Conservation (phyloP, 2,113 vertebrate genomes). For the Otolemur garnettii region DNA sequence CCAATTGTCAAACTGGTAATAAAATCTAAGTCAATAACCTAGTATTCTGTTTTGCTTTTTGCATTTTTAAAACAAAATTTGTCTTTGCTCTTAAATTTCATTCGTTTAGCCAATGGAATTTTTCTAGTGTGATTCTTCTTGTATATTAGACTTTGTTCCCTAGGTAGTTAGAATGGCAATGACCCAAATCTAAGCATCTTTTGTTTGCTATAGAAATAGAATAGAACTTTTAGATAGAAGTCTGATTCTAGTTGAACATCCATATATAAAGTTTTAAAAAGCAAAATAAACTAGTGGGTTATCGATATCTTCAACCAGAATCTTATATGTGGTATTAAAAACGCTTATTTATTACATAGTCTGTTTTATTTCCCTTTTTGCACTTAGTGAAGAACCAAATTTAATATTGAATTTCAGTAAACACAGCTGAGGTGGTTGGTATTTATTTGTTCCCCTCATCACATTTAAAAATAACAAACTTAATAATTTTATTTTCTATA, state of each 20-base stretch:
- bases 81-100: background rate
- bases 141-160: background rate
- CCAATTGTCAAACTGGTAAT: background rate
- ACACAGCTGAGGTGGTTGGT: background rate
- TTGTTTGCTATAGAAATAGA: background rate
- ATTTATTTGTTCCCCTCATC: conserved; percentile 12
- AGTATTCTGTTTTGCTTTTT: background rate
- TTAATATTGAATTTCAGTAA: conserved; percentile 13
- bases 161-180: background rate
- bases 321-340: background rate
- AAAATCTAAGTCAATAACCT: background rate
- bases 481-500: conserved; percentile 15
- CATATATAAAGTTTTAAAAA: conserved; percentile 24
- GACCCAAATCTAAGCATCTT: conserved; percentile 2
- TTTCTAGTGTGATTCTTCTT: background rate
- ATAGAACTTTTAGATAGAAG: background rate
- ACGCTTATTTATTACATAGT: background rate
- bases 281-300: conserved; percentile 18
- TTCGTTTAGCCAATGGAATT: background rate
- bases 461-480: background rate
- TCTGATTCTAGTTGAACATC: conserved; percentile 19
- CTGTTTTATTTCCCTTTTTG: background rate
- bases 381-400: conserved; percentile 8
- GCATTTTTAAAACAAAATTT: background rate
- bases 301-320: background rate